Base-by-base conservation (phyloP, 2,113 vertebrate genomes). In the Ailurus styani region DNA sequence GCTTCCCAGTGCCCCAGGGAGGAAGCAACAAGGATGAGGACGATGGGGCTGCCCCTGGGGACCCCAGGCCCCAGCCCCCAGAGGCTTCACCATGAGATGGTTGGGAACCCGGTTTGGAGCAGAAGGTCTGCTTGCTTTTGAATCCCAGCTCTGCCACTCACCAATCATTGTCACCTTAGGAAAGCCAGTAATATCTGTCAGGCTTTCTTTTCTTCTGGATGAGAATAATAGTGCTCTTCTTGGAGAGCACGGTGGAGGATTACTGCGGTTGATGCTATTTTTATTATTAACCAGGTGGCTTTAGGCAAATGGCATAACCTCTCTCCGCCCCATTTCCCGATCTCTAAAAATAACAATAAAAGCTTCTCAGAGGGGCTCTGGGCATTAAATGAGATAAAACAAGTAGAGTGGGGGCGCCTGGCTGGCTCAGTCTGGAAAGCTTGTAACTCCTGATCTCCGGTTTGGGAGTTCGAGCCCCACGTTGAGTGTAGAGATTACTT, bases 331-430 rank as follows among this genome's bases (percentile, higher is more conserved):
- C 12, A 6, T 17, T 79, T 81, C 50, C 50, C 23, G 4, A 72
- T 62, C 60, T 37, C 42, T 93, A 55, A 87, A 93, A 90, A 91
- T n/a, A 66, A 79, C 31, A 77, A 27, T 55, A 93, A 84, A 60
- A n/a, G 64, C 40, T 8, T 31, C 54, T 13, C 52, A 37, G 66
- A 7, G 57, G 57, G 45, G 13, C 42, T n/a, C 17, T 64, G 42
- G 79, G 18, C 68, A 42, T 45, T n/a, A 45, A 64, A 12, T 54
- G 40, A 88, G 66, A 54, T 52, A 42, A 92, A 66, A 52, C 14
- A 23, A 14, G 31, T 15, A 21, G 68, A 73, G 3, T 37, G 66
- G 34, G 66, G 66, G n/a, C 8, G 18, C 66, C 66, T 68, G 34
- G 34, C 66, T 68, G 64, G 64, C 64, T 68, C 64, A n/a, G 64